These are phyloP conservation scores for Speoplatyrhinus poulsoni DNA, from an alignment of 2,113 vertebrate genomes.

Conservation along the genomic window DNA sequence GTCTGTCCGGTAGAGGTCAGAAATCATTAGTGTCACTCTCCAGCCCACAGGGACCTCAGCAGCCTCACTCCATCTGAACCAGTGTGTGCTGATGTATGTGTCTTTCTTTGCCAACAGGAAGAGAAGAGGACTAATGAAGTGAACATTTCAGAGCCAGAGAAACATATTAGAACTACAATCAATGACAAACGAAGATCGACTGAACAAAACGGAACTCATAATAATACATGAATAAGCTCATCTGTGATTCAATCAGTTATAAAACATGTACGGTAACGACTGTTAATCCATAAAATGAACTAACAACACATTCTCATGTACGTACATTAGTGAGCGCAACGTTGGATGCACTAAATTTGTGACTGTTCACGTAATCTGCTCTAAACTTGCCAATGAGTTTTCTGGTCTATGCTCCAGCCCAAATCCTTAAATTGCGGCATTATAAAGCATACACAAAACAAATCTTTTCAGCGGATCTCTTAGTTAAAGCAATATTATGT, in stretches of 20 bases:
- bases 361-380: no score
- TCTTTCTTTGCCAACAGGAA: slow-evolving; percentile 32
- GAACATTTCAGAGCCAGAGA: slow-evolving; percentile 60
- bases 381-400: no score
- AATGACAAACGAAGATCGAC: slow-evolving; percentile 1
- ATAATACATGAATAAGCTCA: neutral
- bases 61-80: neutral
- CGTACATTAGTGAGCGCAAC: no score
- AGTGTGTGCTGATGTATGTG: neutral
- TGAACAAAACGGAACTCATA: neutral
- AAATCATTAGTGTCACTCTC: slow-evolving; percentile 57
- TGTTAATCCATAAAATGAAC: neutral
- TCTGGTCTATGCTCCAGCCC: no score
- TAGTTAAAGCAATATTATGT: no score
- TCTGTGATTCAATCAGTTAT: slow-evolving; percentile 23
- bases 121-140: slow-evolving; percentile 59
- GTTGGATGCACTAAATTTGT: no score
- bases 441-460: no score
- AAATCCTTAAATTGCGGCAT: no score
- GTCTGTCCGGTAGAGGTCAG: slow-evolving; percentile 62
- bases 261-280: slow-evolving; percentile 8
- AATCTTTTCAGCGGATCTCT: no score
- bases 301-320: neutral
- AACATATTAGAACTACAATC: slow-evolving; percentile 41
- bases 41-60: slow-evolving; percentile 10